Base-by-base conservation (phyloP, 2,113 vertebrate genomes). In the Peromyscus leucopus region DNA sequence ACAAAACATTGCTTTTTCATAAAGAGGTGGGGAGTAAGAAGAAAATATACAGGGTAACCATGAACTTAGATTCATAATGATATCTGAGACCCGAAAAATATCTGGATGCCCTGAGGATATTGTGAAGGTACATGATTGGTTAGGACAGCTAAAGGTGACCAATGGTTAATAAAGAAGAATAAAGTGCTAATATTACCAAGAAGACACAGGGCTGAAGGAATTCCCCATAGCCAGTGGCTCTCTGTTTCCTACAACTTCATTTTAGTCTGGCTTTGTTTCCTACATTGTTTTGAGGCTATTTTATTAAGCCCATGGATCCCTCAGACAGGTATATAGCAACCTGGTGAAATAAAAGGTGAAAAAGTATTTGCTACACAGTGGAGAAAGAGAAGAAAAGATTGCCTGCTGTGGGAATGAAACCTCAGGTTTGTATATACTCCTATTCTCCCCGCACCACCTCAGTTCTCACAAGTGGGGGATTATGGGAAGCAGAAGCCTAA, bases 281-380 rank as follows among this genome's bases (percentile, higher is more conserved):
- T 94, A 96, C 10, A 7, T 94, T 82, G 91, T 91, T 96, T 97
- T 2, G 74, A 28, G 78, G 33, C 17, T 93, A 51, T 95, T 97
- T 97, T 96, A 96, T 97, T 87, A 93, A 91, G 72, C 69, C 69
- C 69, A 87, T 95, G 94, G 74, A 96, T 96, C 48, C 94, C 67
- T 83, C 67, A 65, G 95, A 95, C 87, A 96, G 91, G 78, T 67
- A 96, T 93, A 96, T 42, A 91, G 83, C 91, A 96, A 91, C 13
- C 42, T 36, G 48, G 79, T 84, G 48, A 92, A 97, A 89, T 89
- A 95, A 96, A 96, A 79, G 26, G 26, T 84, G 78, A 46, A 82
- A 57, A 95, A 69, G 57, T 84, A 95, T 80, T 90, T 83, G 65
- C 46, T 91, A 46, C 9, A 63, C 16, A 85, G 36, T 67, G 15